Conservation (phyloP, 2,797 vertebrate genomes). For the Paratrypauchen microcephalus region DNA sequence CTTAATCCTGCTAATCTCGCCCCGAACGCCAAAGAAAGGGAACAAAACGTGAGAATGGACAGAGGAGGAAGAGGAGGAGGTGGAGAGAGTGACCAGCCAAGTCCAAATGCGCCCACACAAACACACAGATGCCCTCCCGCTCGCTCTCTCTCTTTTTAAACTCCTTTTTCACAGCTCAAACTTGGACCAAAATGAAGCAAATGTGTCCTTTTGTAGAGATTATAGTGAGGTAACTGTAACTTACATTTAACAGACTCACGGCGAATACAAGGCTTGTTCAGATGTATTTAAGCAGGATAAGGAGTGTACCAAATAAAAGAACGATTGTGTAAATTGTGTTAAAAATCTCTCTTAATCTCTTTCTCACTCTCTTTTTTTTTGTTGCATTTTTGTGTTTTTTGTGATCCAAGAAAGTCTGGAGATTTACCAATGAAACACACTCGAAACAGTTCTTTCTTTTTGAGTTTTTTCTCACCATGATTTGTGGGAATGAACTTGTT, state of each 20-base stretch:
- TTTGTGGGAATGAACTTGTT: background rate
- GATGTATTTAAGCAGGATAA: conserved; percentile 1
- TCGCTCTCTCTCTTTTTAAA: conserved; percentile 33
- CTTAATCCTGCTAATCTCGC: conserved; percentile 98
- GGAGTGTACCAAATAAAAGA: background rate
- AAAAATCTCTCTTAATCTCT: background rate
- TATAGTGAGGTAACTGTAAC: conserved; percentile 57
- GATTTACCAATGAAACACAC: conserved; percentile 1
- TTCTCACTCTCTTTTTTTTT: background rate
- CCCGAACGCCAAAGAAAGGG: conserved; percentile 77
- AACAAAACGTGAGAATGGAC: conserved; percentile 59
- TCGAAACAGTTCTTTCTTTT: background rate
- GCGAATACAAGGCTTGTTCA: background rate
- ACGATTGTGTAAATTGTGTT: background rate
- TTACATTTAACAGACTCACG: background rate
- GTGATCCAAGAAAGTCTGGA: background rate
- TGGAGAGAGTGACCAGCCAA: conserved; percentile 60
- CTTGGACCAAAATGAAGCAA: conserved; percentile 74
- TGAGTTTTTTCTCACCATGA: background rate
- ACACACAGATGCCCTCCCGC: conserved; percentile 77
- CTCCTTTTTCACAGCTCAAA: conserved; percentile 49
- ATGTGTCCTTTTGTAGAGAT: conserved; percentile 64
- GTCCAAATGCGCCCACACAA: conserved; percentile 81
- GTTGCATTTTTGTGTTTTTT: background rate
- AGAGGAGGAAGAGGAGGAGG: conserved; percentile 60